Base-by-base conservation (phyloP, 2,888 invertebrate genomes). In the Amorpha juglandis region DNA sequence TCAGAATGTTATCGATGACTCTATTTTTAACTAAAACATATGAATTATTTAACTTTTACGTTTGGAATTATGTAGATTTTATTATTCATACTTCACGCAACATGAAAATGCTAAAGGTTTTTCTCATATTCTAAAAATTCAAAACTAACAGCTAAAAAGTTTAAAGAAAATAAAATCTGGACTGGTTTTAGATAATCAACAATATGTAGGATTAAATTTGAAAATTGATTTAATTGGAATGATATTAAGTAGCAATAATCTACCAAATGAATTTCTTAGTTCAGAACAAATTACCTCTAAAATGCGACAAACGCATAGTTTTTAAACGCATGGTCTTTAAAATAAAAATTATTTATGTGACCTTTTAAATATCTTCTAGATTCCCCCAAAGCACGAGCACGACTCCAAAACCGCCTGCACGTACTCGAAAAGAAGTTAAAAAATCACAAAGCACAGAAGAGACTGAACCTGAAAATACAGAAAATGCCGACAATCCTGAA, bases 351-450 rank as follows among this genome's bases (percentile, higher is more conserved):
- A n/a, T n/a, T n/a, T n/a, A 16, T 6, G 16, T n/a, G 9, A 21
- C 14, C 0, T 1, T 12, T 12, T 8, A 11, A 14, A 19, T 45
- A 7, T 21, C n/a, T 58, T 62, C 12, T 83, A 93, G 93, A 77
- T 90, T 93, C 62, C 92, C 92, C 0, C 92, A 92, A 86, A 92
- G 92, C 75, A 92, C 92, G 0, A 89, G 91, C 67, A 91, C 92
- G 0, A 92, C 92, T 6, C 93, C 92, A 0, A 91, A 88, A 69
- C 93, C 93, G 8, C 92, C 92, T 0, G 88, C 87, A 0, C 78
- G 92, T 65, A 78, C 84, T n/a, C 83, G 86, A 69, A 80, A 79
- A 68, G 83, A 86, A 70, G 74, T 79, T 38, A 85, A 84, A 72
- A 81, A 83, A 67, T 68, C 76, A 4, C 78, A 76, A 63, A 69